Base-by-base conservation (phyloP, 1,140 invertebrate genomes). In the Acromyrmex heyeri region DNA sequence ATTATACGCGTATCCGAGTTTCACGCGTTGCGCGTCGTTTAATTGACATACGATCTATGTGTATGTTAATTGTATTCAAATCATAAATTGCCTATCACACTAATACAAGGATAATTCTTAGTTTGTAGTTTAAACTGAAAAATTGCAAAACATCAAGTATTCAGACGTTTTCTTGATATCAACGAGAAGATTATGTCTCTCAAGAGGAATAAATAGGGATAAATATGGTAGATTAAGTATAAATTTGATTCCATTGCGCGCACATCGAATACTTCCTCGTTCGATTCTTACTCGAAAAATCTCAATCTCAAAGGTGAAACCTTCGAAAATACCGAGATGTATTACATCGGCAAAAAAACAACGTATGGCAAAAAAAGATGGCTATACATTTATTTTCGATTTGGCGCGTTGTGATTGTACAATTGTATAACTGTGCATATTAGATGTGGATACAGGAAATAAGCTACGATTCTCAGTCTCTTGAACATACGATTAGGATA, bases 171-270 rank as follows among this genome's bases (percentile, higher is more conserved):
- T 30, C 16, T 18, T 30, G 7, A 64, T 34, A 34, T 34, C 30
- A 27, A 34, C 62, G 0, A 50, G 38, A 70, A 24, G 14, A 18
- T 53, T 53, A 70, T 44, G 38, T 12, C 24, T 55, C 50, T 27
- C 27, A 5, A 34, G n/a, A 57, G 18, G 2, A n/a, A 55, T 8
- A 21, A 21, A 21, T 21, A 21, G 12, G 57, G 7, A 73, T 55
- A 75, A 75, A 75, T 34, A 4, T 55, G 2, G 3, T 57, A 14
- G 6, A 69, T 69, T 69, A 48, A 69, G 7, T 69, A 75, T 21
- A 75, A 14, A 75, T 75, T 21, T 21, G 34, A 38, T 57, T 34
- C 53, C 7, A 57, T 75, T 30, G 12, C 50, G 6, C 10, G 7
- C 27, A 34, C 5, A 55, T 4, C 38, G 8, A 12, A 44, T 8